Percentiles rank a stretch among this genome's conserved stretches.
phyloP scores from a whole-genome alignment of 2,888 invertebrate species.

The Cheilosia soror region DNA sequence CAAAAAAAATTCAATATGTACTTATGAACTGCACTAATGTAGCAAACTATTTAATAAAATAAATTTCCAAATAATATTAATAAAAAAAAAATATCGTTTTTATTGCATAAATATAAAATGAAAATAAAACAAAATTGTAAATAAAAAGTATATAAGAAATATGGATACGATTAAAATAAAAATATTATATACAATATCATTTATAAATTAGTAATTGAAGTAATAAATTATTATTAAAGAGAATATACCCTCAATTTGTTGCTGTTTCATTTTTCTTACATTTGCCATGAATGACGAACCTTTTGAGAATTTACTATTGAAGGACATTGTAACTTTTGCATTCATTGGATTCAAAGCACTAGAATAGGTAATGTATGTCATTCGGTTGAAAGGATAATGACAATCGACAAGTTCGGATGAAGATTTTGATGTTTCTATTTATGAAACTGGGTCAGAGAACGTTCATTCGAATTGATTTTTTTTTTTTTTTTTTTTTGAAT shows the following conservation, averaged over 20 bases:
- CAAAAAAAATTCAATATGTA: slow-evolving; percentile 22
- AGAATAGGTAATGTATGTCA: too few relatives aligned
- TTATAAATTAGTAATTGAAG: slow-evolving; percentile 71
- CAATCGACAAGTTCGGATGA: too few relatives aligned
- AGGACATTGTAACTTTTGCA: background rate
- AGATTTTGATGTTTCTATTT: too few relatives aligned
- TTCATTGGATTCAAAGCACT: too few relatives aligned
- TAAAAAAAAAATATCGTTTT: slow-evolving; percentile 24
- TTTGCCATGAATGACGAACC: background rate
- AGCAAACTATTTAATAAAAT: slow-evolving; percentile 34
- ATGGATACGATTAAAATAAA: slow-evolving; percentile 40
- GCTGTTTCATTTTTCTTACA: slow-evolving; percentile 10
- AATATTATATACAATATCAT: slow-evolving; percentile 73
- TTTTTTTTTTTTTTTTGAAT: too few relatives aligned
- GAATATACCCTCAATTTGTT: slow-evolving; percentile 48
- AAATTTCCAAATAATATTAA: slow-evolving; percentile 22
- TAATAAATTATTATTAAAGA: slow-evolving; percentile 58
- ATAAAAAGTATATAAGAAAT: slow-evolving; percentile 35
- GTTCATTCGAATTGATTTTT: too few relatives aligned
- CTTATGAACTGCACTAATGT: slow-evolving; percentile 69
- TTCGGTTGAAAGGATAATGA: too few relatives aligned
- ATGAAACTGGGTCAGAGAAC: too few relatives aligned
- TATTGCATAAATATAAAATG: slow-evolving; percentile 4
- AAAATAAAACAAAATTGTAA: slow-evolving; percentile 10
- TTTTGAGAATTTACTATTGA: background rate